Evolutionary conservation across 2,888 invertebrate species (phyloP), one percentile per base, ranked within the genome.

Genomic region (Peribatodes rhomboidaria): DNA sequence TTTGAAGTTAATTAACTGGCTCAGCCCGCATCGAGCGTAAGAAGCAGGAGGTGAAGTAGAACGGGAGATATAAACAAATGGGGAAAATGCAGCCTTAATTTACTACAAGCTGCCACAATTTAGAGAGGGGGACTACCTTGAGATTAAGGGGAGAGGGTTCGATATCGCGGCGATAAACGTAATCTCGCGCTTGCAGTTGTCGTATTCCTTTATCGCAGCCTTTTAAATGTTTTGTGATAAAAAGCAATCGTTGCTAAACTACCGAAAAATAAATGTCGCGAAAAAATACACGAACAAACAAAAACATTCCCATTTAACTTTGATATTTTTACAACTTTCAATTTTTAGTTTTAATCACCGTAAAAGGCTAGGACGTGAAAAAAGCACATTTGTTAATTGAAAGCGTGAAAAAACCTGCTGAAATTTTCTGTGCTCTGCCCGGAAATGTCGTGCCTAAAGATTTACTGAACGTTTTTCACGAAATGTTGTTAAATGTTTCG

Each of bases 81-180:
- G 42, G 65, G 60, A 60, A 50, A 64, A 49, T 65, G 65, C 60
- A 65, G 60, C 55, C 50, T 60, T 60, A 60, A 65, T 65, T 65
- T 65, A 65, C 50, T 60, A 60, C 60, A 60, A 50, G 31, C 55
- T 46, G 59, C 44, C 65, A 52, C 60, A 65, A 65, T 60, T 60
- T 55, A 50, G 35, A 41, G 53, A 11, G 33, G 20, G 22, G 42
- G 37, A 42, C 10, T 31, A 20, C n/a, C 42, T 42, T 9, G 31
- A 44, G 44, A 55, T 44, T 18, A 41, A n/a, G 47, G 14, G 27
- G 35, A 20, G 18, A 37, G 42, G 50, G 16, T 0, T 52, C 37
- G 44, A 35, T 31, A 53, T 46, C 46, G 39, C 14, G 10, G 47
- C 18, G 49, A 50, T 61, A 50, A 62, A 27, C 22, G 46, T 39